A percentile compares a stretch with the other conserved stretches of the same genome.
Conservation (phyloP, 1,140 invertebrate species). For the Patella vulgata region DNA sequence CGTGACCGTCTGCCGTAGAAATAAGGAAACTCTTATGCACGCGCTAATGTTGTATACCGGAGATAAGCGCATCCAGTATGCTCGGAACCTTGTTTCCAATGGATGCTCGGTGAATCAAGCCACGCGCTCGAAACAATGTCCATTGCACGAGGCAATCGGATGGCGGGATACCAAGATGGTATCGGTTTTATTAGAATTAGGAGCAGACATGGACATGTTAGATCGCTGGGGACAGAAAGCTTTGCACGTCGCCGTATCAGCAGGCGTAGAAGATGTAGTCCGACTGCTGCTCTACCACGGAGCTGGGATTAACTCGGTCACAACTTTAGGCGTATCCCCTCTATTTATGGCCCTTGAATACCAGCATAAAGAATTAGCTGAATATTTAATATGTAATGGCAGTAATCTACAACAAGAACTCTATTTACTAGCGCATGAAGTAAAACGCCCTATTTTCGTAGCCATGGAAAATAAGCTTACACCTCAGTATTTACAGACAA, state of each 20-base stretch:
- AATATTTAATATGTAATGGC: not conserved
- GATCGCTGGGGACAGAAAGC: constrained; percentile 10
- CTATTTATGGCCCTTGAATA: constrained; percentile 7
- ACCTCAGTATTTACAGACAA: not conserved
- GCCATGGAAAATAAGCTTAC: not conserved
- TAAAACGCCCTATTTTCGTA: not conserved
- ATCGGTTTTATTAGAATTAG: not conserved
- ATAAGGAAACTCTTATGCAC: constrained; percentile 1
- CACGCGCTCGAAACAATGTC: not conserved
- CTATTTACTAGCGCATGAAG: not conserved
- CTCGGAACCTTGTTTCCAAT: not conserved
- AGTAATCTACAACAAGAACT: constrained; percentile 1
- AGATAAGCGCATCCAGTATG: constrained; percentile 1
- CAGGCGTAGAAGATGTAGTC: not conserved
- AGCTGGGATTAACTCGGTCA: not conserved
- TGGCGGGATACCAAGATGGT: not conserved
- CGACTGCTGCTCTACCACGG: not conserved
- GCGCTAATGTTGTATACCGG: constrained; percentile 3
- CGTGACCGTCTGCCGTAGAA: not conserved
- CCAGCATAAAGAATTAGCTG: not conserved
- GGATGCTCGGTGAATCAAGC: constrained; percentile 11
- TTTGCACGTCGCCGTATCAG: not conserved
- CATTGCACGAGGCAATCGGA: constrained; percentile 4
- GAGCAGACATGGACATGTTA: constrained; percentile 2
- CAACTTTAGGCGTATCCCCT: not conserved